Evolutionary conservation across 2,113 vertebrate genomes (phyloP).

Genomic region (Leucopsar rothschildi): DNA sequence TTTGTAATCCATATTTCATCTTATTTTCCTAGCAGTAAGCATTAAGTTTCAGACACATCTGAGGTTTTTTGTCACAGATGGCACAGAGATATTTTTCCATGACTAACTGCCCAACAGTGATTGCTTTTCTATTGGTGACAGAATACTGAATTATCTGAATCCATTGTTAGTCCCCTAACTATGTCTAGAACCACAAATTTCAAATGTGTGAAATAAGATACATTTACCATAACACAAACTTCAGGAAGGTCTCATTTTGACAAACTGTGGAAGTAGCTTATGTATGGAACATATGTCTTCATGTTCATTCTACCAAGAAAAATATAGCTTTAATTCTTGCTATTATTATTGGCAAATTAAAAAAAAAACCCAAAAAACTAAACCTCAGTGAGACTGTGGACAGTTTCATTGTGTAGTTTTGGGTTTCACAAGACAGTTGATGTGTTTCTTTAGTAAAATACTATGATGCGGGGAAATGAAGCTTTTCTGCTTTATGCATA

Average conservation of each 20-base stretch:
- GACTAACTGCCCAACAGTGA: not conserved
- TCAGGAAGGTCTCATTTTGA: not conserved
- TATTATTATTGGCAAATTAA: not conserved
- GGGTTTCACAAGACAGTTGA: not conserved
- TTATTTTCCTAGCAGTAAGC: not conserved
- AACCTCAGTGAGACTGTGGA: not conserved
- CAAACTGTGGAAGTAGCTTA: not conserved
- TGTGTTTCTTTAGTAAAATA: not conserved
- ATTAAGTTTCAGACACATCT: not conserved
- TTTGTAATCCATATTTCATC: not conserved
- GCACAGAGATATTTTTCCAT: not conserved
- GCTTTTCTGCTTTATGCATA: not conserved
- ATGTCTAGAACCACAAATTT: not conserved
- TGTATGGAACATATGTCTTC: not conserved
- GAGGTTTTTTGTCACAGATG: not conserved
- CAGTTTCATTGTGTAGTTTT: not conserved
- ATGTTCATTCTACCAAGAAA: not conserved
- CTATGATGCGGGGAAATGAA: not conserved
- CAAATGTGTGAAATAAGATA: not conserved
- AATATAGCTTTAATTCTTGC: not conserved
- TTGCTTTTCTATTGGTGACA: not conserved
- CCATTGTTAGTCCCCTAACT: not conserved
- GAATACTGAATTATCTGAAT: not conserved
- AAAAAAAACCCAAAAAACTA: not conserved
- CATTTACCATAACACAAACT: not conserved